These are phyloP conservation scores for Neofelis nebulosa DNA, from an alignment of 2,113 vertebrate genomes.

Conservation along the genomic window DNA sequence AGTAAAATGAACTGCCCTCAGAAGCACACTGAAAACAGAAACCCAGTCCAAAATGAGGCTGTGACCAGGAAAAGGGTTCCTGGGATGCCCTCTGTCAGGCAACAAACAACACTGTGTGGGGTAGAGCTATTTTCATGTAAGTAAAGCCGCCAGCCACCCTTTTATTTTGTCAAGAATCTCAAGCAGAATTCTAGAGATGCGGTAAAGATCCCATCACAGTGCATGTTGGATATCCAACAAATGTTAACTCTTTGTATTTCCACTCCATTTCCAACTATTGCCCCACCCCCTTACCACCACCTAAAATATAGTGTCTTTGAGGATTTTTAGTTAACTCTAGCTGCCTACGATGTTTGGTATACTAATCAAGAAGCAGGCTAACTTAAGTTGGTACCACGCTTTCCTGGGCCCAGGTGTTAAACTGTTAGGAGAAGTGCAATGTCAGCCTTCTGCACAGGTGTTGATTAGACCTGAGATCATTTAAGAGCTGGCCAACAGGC, in stretches of 20 bases:
- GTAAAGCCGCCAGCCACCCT: not conserved
- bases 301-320: not conserved
- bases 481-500: not conserved
- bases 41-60: not conserved
- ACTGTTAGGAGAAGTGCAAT: not conserved
- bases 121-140: not conserved
- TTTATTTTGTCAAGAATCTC: not conserved
- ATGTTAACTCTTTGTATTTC: not conserved
- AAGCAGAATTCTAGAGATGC: not conserved
- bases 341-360: not conserved
- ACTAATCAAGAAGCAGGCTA: not conserved
- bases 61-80: not conserved
- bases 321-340: not conserved
- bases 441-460: not conserved
- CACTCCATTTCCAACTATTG: not conserved
- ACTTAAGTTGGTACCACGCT: not conserved
- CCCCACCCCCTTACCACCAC: no score
- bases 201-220: not conserved
- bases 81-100: not conserved
- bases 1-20: not conserved
- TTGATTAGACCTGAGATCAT: not conserved
- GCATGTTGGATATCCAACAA: not conserved
- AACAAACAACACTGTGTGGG: not conserved
- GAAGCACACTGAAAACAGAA: not conserved
- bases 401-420: not conserved